These are phyloP conservation scores for Emmelina monodactyla DNA, from an alignment of 2,888 invertebrate species.

Conservation along the genomic window DNA sequence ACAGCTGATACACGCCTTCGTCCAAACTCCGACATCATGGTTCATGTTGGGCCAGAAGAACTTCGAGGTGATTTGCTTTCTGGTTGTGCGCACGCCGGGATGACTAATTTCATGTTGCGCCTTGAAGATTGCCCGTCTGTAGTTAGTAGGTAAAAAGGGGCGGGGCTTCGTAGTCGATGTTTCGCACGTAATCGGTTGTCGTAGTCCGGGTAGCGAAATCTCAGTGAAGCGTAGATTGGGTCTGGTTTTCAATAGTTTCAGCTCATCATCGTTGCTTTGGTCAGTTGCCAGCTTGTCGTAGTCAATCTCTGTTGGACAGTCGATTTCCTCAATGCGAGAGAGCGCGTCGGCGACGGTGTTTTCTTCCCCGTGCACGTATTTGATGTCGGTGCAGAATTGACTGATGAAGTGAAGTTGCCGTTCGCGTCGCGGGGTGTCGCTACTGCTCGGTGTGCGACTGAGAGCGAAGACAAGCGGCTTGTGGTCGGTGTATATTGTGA, in stretches of 20 bases:
- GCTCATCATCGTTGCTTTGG: too few relatives aligned
- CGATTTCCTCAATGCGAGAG: conserved; percentile 15
- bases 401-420: conserved; percentile 15
- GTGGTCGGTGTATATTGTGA: conserved; percentile 14
- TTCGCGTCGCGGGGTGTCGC: conserved; percentile 13
- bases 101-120: conserved; percentile 9
- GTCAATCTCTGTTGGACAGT: conserved; percentile 6
- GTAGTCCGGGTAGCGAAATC: too few relatives aligned
- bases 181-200: too few relatives aligned
- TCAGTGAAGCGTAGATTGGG: too few relatives aligned
- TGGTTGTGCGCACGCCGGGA: conserved; percentile 1
- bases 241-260: too few relatives aligned
- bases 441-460: conserved; percentile 7
- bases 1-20: conserved; percentile 5
- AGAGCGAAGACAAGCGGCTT: conserved; percentile 13
- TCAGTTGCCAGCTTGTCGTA: conserved; percentile 6
- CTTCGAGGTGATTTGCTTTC: conserved; percentile 8
- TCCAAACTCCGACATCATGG: conserved; percentile 7
- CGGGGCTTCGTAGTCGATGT: conserved; percentile 2
- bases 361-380: conserved; percentile 12
- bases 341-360: conserved; percentile 16
- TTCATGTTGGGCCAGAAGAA: conserved; percentile 10
- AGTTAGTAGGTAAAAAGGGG: conserved; percentile 6
- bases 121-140: conserved; percentile 11
- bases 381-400: conserved; percentile 14